These are phyloP conservation scores for Pyrrhosoma nymphula DNA, from an alignment of 2,888 invertebrate species.

Conservation along the genomic window DNA sequence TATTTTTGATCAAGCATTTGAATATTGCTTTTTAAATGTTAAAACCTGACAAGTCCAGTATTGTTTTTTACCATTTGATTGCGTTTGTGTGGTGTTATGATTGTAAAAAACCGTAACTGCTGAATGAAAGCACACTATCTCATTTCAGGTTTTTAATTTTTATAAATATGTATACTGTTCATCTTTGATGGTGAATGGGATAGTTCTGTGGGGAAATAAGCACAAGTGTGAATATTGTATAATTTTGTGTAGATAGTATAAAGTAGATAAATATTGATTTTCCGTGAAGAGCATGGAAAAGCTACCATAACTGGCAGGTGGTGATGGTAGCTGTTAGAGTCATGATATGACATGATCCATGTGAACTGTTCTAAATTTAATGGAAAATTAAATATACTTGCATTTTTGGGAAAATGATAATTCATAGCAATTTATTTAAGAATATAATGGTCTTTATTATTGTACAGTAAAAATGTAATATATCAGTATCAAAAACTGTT, in stretches of 20 bases:
- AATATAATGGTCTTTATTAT: background rate
- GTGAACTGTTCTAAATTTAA: conserved; percentile 1
- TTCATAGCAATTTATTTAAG: background rate
- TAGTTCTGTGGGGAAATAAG: conserved; percentile 48
- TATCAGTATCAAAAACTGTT: background rate
- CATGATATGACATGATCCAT: background rate
- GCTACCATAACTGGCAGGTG: background rate
- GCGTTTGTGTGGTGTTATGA: background rate
- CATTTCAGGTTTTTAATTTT: conserved; percentile 41
- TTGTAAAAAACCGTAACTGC: background rate
- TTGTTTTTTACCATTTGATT: conserved; percentile 54
- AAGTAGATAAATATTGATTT: background rate
- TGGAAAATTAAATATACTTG: background rate
- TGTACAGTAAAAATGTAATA: background rate
- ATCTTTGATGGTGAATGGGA: background rate
- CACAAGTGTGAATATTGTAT: conserved; percentile 66
- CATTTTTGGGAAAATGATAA: background rate
- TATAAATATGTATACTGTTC: conserved; percentile 17
- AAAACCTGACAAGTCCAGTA: conserved; percentile 18
- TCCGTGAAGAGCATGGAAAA: background rate
- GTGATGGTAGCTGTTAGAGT: conserved; percentile 52
- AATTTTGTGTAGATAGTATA: conserved; percentile 59
- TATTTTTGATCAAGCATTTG: conserved; percentile 50
- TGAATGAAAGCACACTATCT: conserved; percentile 49
- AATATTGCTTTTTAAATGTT: background rate